phyloP scores from a whole-genome alignment of 2,888 invertebrate species.

The Aspidiotus rigidus region DNA sequence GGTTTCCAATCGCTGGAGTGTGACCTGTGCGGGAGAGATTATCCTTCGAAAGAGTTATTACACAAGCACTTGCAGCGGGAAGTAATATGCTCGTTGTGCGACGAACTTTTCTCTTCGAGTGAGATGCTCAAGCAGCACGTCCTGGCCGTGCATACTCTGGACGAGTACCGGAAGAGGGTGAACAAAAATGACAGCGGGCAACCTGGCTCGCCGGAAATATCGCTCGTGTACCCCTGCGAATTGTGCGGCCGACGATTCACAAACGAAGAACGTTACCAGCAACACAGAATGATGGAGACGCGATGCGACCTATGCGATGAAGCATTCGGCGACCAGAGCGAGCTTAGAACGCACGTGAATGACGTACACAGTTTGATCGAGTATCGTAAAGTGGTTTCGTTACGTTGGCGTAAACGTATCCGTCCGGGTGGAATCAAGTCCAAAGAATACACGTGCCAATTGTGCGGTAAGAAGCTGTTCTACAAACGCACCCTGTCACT shows the following conservation, averaged over 20 bases:
- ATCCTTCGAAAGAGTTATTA: neutral
- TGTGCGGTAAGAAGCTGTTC: constrained; percentile 27
- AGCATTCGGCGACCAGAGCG: neutral
- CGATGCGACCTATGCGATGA: constrained; percentile 10
- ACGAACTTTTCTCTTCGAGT: constrained; percentile 21
- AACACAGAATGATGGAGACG: constrained; percentile 1
- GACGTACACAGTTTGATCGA: constrained; percentile 7
- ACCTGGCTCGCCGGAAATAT: neutral
- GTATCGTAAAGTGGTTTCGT: constrained; percentile 16
- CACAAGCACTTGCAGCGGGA: constrained; percentile 12
- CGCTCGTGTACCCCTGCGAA: constrained; percentile 23
- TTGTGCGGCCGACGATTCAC: constrained; percentile 19
- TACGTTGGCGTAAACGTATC: constrained; percentile 15
- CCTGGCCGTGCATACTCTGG: neutral
- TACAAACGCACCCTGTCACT: constrained; percentile 13
- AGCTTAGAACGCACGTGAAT: constrained; percentile 13
- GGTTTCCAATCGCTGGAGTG: neutral
- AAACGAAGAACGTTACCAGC: neutral
- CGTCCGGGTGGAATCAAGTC: neutral
- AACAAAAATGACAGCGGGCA: neutral
- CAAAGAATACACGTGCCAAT: constrained; percentile 13
- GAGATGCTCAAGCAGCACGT: constrained; percentile 26
- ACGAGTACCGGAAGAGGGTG: neutral
- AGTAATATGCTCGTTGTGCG: constrained; percentile 16
- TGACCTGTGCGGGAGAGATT: constrained; percentile 21